Evolutionary conservation across 2,797 vertebrate genomes (phyloP), one percentile per base, ranked within the genome.

Genomic region (Sebastes diploproa): DNA sequence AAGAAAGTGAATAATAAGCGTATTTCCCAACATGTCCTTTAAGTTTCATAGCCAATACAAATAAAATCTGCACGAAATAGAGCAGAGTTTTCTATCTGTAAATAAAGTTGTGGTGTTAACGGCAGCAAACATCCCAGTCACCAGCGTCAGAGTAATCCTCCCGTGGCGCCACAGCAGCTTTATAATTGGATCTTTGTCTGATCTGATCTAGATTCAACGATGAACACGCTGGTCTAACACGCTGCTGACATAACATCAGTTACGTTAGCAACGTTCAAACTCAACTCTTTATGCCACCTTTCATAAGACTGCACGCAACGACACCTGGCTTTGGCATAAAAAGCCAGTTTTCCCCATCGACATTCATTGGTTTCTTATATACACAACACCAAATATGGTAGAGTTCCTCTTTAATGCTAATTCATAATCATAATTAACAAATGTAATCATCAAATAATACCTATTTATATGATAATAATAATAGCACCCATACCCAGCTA

Each of bases 151-250:
- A 56, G 30, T 61, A 52, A 54, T 81, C 54, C 80, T 72, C 72
- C 38, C 16, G 42, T 34, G 42, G 42, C 52, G 62, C 71, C 27
- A 52, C 23, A 14, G 22, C 65, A 4, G 61, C 58, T 30, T 79
- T 60, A 71, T 81, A 82, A 86, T 73, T 77, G 66, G 72, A 87
- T 76, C 64, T 18, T 50, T 72, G 72, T 36, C 25, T 36, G 67
- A 67, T 84, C 27, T 80, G 81, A 77, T 86, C 66, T 71, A 64
- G 78, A 87, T 86, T 79, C 60, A 63, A 50, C 61, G 77, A 46
- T 46, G 42, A 46, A 18, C 14, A 46, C 6, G 38, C 14, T 18
- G 14, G 42, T 46, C 42, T 46, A 46, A 46, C 42, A 46, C 14
- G 42, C 42, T 18, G 42, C 42, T 46, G 42, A 46, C 14, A 7